Evolutionary conservation across 2,888 invertebrate genomes (phyloP).

Genomic region (Apamea monoglypha): DNA sequence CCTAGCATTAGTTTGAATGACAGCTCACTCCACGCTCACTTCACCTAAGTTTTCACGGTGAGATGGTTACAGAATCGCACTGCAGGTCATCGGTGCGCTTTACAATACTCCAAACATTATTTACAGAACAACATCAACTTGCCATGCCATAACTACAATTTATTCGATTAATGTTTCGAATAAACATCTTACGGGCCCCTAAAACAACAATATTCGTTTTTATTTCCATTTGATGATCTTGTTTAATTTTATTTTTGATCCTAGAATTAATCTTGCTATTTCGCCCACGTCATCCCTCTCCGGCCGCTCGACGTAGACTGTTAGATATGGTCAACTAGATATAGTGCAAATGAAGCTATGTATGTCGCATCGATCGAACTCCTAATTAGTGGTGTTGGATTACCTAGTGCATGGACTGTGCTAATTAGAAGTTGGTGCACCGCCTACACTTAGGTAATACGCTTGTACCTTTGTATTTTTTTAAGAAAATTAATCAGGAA

Average conservation of each 20-base stretch:
- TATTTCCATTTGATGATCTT: slow-evolving; percentile 56
- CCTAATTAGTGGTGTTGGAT: slow-evolving; percentile 41
- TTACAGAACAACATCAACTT: background rate
- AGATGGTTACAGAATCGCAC: too few species aligned
- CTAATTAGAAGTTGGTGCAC: slow-evolving; percentile 21
- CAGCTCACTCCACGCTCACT: too few species aligned
- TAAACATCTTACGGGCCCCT: slow-evolving; percentile 39
- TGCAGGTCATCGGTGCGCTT: too few species aligned
- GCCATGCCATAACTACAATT: background rate
- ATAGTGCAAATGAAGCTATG: slow-evolving; percentile 1
- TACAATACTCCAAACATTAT: background rate
- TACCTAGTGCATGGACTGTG: background rate
- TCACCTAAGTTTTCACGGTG: too few species aligned
- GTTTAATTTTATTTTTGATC: slow-evolving; percentile 61
- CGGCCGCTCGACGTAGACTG: background rate
- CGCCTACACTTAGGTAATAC: too few species aligned
- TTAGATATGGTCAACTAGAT: background rate
- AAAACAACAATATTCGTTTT: slow-evolving; percentile 55
- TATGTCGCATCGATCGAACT: slow-evolving; percentile 30
- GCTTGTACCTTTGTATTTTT: background rate
- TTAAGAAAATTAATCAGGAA: background rate
- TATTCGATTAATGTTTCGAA: slow-evolving; percentile 9
- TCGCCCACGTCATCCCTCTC: slow-evolving; percentile 19
- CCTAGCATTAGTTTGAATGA: too few species aligned
- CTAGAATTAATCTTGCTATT: slow-evolving; percentile 52